phyloP scores from a whole-genome alignment of 2,888 invertebrate genomes.

The Hyposoter didymator region DNA sequence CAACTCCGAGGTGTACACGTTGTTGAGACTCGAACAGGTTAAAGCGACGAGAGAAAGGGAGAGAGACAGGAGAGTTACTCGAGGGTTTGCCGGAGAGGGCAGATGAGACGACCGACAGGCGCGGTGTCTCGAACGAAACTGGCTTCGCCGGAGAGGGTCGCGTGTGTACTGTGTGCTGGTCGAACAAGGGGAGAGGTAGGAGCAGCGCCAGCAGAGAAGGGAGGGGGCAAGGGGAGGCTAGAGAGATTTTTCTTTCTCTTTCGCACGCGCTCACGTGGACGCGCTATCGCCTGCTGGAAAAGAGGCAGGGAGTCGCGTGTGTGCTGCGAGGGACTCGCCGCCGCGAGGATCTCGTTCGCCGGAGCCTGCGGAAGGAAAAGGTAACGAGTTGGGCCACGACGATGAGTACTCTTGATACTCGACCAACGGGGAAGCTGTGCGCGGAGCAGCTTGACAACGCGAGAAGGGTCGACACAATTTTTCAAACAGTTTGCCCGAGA shows the following conservation, averaged over 20 bases:
- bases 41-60: background rate
- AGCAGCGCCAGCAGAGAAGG: background rate
- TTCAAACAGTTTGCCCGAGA: background rate
- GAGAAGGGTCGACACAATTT: slow-evolving; percentile 10
- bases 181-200: slow-evolving; percentile 41
- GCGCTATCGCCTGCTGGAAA: background rate
- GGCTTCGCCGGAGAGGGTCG: slow-evolving; percentile 59
- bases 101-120: slow-evolving; percentile 58
- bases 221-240: slow-evolving; percentile 2
- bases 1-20: background rate
- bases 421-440: background rate
- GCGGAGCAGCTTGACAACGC: background rate
- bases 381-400: background rate
- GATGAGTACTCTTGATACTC: slow-evolving; percentile 11
- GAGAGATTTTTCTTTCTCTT: slow-evolving; percentile 21
- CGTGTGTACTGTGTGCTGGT: slow-evolving; percentile 44
- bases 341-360: background rate
- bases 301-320: slow-evolving; percentile 13
- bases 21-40: background rate
- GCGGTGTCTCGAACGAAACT: slow-evolving; percentile 68
- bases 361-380: slow-evolving; percentile 16
- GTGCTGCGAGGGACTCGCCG: slow-evolving; percentile 33
- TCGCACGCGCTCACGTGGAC: background rate
- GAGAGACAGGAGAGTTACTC: background rate
- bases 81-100: slow-evolving; percentile 16